Evolutionary conservation across 2,797 vertebrate species (phyloP).

Genomic region (Scolopax bukidnonensis): DNA sequence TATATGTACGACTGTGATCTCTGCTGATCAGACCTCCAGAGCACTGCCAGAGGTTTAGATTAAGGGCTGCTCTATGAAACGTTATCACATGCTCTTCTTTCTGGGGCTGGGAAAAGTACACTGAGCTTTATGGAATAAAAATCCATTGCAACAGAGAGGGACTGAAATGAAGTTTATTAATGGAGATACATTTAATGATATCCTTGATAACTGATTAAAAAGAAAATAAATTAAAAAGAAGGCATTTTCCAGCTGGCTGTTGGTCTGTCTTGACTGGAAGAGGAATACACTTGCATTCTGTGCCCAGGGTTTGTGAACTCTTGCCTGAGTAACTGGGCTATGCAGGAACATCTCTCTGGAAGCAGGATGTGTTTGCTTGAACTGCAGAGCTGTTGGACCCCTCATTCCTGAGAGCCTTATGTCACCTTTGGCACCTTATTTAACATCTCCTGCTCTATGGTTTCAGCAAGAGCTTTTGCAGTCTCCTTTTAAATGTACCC

Average conservation of each 20-base stretch:
- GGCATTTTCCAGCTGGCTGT: neutral
- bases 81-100: neutral
- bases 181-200: neutral
- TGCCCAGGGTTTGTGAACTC: neutral
- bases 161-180: neutral
- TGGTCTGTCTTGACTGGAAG: neutral
- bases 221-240: neutral
- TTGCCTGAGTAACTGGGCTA: neutral
- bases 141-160: neutral
- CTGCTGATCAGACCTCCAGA: neutral
- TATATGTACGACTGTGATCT: neutral
- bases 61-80: neutral
- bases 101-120: neutral
- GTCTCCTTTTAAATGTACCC: neutral
- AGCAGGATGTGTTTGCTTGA: neutral
- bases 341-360: neutral
- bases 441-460: neutral
- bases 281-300: neutral
- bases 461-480: neutral
- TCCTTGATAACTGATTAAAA: neutral
- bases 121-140: slow-evolving; percentile 15
- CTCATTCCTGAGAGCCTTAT: neutral
- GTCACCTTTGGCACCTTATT: neutral
- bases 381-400: neutral
- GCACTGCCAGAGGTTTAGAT: neutral